Base-by-base conservation (phyloP, 2,797 vertebrate genomes). In the Phaenicophaeus curvirostris region DNA sequence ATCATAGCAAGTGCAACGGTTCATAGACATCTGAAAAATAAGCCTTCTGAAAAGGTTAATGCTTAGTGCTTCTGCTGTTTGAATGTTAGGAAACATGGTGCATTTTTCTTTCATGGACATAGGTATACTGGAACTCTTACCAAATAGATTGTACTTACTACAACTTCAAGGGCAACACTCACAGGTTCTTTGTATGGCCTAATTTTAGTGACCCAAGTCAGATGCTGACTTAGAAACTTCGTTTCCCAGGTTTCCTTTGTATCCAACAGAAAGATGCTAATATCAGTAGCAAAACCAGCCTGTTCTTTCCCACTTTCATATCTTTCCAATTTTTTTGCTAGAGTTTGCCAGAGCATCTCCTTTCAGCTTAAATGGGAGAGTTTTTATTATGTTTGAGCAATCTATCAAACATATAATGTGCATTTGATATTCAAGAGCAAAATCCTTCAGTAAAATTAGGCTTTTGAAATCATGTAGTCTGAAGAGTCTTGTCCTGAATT, bases 11-110 rank as follows among this genome's bases (percentile, higher is more conserved):
- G 33, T 23, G 6, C 15, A 28, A 13, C 39, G 50, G 19, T 39
- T 81, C 13, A 3, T 14, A 76, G 61, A 13, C 20, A 79, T 18
- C n/a, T 81, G 37, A 21, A 55, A 81, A 83, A 11, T 8, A 57
- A 83, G 7, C 27, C 14, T 82, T 66, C 37, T 77, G 35, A 20
- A 83, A 63, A 75, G 12, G 30, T 54, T 87, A 54, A 3, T n/a
- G 35, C 39, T 78, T 73, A 25, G 25, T 8, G 19, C 8, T 71
- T 78, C 33, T 54, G 28, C 39, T 66, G 39, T 50, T 76, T 59
- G 30, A 14, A 11, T 2, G 0, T 53, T 35, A 5, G 8, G 42
- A 78, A 58, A 51, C 1, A 8, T 3, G 15, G 1, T 83, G 25
- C 3, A 2, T 30, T 83, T 77, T 84, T 81, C 55, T 54, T 42